phyloP scores from a whole-genome alignment of 1,140 invertebrate species.

The Euwallacea similis region DNA sequence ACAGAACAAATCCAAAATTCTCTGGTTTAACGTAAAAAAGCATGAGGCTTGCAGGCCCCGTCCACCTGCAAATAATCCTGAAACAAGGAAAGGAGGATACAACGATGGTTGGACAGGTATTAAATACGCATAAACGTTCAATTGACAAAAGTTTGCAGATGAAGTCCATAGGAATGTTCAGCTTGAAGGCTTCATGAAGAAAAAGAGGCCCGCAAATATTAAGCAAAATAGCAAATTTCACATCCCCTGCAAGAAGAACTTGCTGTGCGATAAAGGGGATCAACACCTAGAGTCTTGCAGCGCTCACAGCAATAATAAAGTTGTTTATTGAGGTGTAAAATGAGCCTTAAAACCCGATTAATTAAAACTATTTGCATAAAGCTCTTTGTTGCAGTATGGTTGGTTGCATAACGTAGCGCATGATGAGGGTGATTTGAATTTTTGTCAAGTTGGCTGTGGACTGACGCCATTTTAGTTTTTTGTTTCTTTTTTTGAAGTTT shows the following conservation, averaged over 20 bases:
- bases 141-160: neutral
- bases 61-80: neutral
- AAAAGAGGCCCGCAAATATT: neutral
- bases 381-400: no score
- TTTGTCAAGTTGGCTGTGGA: no score
- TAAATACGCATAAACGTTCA: neutral
- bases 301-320: conserved; percentile 1
- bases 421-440: no score
- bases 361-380: no score
- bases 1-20: conserved; percentile 16
- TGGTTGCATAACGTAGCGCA: no score
- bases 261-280: conserved; percentile 30
- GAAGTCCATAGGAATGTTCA: neutral
- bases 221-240: neutral
- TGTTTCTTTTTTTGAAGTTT: no score
- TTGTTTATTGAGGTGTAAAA: neutral
- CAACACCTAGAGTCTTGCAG: conserved; percentile 18
- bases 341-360: no score
- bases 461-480: no score
- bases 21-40: conserved; percentile 27
- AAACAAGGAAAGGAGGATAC: neutral
- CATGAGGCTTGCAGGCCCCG: conserved; percentile 24
- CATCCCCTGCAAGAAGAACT: conserved; percentile 29
- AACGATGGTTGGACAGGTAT: neutral
- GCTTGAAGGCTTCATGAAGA: neutral